Percentiles rank a stretch among this genome's conserved stretches.
Evolutionary conservation across 2,888 invertebrate species (phyloP).

Genomic region (Galeopsomyia nigrocyanea): DNA sequence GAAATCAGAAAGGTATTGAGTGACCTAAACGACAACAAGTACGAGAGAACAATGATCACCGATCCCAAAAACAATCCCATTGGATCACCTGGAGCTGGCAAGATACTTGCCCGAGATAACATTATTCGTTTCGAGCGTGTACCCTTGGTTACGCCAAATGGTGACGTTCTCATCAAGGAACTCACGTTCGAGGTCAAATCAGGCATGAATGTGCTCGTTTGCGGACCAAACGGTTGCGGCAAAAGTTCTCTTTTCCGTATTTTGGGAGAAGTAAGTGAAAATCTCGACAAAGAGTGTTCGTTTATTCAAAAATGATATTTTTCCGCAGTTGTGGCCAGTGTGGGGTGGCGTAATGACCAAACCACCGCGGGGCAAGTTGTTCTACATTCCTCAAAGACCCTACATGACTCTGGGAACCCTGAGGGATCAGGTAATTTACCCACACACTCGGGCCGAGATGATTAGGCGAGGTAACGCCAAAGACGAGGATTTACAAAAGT

Average conservation of each 20-base stretch:
- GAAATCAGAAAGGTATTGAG: constrained; percentile 87
- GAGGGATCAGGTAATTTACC: constrained; percentile 96
- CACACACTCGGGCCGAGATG: constrained; percentile 92
- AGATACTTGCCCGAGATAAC: constrained; percentile 87
- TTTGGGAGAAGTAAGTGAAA: constrained; percentile 81
- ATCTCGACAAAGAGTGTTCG: too few relatives aligned
- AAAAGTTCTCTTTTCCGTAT: constrained; percentile 97
- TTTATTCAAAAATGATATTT: background rate
- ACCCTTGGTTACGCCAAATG: constrained; percentile 97
- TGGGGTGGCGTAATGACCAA: constrained; percentile 95
- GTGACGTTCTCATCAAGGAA: constrained; percentile 92
- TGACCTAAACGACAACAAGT: constrained; percentile 86
- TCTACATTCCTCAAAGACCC: constrained; percentile 97
- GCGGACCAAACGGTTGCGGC: constrained; percentile 98
- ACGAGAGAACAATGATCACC: constrained; percentile 78
- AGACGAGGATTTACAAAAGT: constrained; percentile 83
- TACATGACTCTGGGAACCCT: constrained; percentile 98
- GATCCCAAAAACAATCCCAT: constrained; percentile 72
- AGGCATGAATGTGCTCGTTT: constrained; percentile 97
- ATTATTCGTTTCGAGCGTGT: constrained; percentile 92
- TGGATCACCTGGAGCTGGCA: constrained; percentile 80
- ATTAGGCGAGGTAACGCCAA: constrained; percentile 77
- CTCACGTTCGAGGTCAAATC: constrained; percentile 93
- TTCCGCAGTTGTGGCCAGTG: constrained; percentile 88
- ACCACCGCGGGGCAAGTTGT: constrained; percentile 94